phyloP scores from a whole-genome alignment of 1,140 invertebrate species.

The Drosophila bipectinata region DNA sequence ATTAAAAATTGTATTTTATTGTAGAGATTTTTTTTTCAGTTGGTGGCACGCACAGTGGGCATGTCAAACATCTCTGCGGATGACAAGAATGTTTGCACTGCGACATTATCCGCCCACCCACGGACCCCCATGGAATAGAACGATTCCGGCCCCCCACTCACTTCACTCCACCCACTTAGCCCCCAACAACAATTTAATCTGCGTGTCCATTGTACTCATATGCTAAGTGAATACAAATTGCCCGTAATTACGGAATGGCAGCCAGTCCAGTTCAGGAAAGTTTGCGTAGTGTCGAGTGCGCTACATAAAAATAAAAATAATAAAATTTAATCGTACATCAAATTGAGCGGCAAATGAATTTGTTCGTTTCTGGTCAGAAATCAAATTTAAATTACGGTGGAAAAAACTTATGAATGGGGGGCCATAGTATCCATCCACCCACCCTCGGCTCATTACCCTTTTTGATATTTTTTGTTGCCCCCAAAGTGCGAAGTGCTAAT shows the following conservation, averaged over 20 bases:
- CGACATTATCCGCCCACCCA: constrained; percentile 20
- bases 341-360: constrained; percentile 60
- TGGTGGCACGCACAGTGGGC: constrained; percentile 65
- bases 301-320: constrained; percentile 56
- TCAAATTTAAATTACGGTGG: constrained; percentile 30
- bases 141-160: not conserved
- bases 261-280: constrained; percentile 32
- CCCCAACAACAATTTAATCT: constrained; percentile 34
- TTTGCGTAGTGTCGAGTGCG: constrained; percentile 23
- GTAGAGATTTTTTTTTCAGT: constrained; percentile 44
- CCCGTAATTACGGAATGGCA: constrained; percentile 57
- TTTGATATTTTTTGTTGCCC: constrained; percentile 5
- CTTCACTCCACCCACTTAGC: constrained; percentile 1
- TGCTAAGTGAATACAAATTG: constrained; percentile 65
- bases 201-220: constrained; percentile 44
- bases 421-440: not conserved
- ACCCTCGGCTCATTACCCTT: not conserved
- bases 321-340: constrained; percentile 52
- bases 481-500: constrained; percentile 41
- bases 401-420: constrained; percentile 48
- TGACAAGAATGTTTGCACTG: constrained; percentile 26
- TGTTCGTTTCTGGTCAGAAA: constrained; percentile 32
- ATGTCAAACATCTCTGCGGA: constrained; percentile 38
- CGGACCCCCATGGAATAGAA: constrained; percentile 2
- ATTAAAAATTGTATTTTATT: constrained; percentile 61